These are phyloP conservation scores for Cephus nigrinus DNA, from an alignment of 2,888 invertebrate genomes.

Conservation along the genomic window DNA sequence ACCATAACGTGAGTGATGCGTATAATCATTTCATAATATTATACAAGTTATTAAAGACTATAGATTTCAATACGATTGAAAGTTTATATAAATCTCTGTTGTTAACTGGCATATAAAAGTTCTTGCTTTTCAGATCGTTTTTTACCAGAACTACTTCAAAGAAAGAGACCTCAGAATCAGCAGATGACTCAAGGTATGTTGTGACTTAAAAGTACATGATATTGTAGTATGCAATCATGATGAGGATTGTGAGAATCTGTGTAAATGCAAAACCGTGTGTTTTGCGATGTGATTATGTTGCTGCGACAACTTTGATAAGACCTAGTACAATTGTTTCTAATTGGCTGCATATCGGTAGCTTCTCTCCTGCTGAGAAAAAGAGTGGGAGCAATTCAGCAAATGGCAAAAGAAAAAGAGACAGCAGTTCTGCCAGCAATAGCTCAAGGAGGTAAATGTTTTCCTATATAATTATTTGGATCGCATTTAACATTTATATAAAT, in stretches of 20 bases:
- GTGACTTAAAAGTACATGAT: constrained; percentile 12
- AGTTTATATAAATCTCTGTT: background rate
- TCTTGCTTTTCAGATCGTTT: constrained; percentile 60
- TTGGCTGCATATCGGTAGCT: constrained; percentile 38
- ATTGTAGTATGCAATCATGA: constrained; percentile 28
- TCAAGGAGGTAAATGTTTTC: constrained; percentile 33
- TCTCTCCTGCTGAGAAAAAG: constrained; percentile 27
- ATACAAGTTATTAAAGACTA: background rate
- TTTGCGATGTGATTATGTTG: constrained; percentile 16
- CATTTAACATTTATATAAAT: background rate
- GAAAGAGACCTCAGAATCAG: constrained; percentile 30
- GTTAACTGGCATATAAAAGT: constrained; percentile 10
- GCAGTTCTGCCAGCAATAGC: constrained; percentile 26
- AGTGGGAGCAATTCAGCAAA: constrained; percentile 22
- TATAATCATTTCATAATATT: constrained; percentile 21
- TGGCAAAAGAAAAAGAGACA: constrained; percentile 46
- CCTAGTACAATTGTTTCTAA: constrained; percentile 36
- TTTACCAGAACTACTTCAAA: constrained; percentile 57
- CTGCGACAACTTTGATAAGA: constrained; percentile 13
- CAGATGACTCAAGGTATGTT: constrained; percentile 46
- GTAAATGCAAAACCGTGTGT: constrained; percentile 15
- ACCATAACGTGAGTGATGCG: constrained; percentile 57
- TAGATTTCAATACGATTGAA: background rate
- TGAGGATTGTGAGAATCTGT: constrained; percentile 27
- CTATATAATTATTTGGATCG: background rate